Evolutionary conservation across 23 tunicate genomes (phyloP).

Genomic region (Ciona savignyi): DNA sequence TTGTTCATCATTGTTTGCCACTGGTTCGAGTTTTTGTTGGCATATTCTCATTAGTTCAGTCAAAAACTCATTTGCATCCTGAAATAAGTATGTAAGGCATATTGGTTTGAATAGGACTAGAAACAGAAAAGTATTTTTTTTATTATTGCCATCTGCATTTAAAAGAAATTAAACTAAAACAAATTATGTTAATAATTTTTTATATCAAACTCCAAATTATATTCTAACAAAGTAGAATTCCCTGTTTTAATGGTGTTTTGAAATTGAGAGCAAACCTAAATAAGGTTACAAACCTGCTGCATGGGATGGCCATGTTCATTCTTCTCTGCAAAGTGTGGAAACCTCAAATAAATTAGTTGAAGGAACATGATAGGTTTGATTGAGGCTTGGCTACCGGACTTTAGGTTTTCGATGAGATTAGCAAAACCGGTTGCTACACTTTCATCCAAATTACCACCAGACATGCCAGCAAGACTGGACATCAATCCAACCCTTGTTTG

Average conservation of each 20-base stretch:
- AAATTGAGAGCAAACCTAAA: neutral
- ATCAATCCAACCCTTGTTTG: conserved; percentile 6
- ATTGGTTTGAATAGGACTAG: no score
- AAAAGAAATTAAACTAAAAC: no score
- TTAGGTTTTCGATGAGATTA: conserved; percentile 34
- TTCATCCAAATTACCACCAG: conserved; percentile 29
- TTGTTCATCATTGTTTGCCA: neutral
- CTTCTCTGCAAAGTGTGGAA: conserved; percentile 88
- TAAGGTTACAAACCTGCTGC: conserved; percentile 62
- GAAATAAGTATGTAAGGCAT: neutral
- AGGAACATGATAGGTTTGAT: conserved; percentile 75
- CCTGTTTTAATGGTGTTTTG: no score
- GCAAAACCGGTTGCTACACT: conserved; percentile 42
- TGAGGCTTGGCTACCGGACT: conserved; percentile 38
- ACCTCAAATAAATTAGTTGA: conserved; percentile 59
- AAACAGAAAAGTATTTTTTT: no score
- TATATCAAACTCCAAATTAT: no score
- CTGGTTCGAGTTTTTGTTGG: conserved; percentile 44
- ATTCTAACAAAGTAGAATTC: no score
- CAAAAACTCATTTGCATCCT: conserved; percentile 96
- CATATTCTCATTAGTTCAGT: conserved; percentile 82
- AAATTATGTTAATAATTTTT: no score
- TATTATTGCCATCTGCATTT: no score
- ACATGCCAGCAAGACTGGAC: conserved; percentile 21
- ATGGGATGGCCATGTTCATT: conserved; percentile 78